Percentiles rank a stretch among this genome's conserved stretches.
These are phyloP conservation scores for Halichondria panicea DNA, from an alignment of 37 sponge, comb jelly and placozoan genomes.

Conservation along the genomic window DNA sequence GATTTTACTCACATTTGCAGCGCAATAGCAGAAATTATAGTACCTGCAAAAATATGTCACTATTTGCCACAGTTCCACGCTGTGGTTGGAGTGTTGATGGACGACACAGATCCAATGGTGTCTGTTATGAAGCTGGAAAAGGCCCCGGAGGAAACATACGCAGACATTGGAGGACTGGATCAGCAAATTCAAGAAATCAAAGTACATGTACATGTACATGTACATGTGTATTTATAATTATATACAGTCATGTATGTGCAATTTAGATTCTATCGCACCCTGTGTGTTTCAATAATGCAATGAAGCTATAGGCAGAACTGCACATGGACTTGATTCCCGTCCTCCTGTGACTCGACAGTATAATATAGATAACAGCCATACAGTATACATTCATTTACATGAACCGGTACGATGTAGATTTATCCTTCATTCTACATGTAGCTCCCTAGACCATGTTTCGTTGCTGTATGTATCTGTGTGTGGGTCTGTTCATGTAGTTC, in stretches of 20 bases:
- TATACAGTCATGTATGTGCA: background rate
- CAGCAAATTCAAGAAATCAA: conserved; percentile 98
- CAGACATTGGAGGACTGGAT: conserved; percentile 97
- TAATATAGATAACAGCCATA: too few relatives aligned
- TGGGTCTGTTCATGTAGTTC: too few relatives aligned
- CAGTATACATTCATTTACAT: too few relatives aligned
- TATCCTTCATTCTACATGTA: too few relatives aligned
- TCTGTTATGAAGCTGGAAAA: conserved; percentile 99
- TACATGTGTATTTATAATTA: background rate
- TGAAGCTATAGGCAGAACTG: background rate
- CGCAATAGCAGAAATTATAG: too few relatives aligned
- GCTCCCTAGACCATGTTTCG: too few relatives aligned
- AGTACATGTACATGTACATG: conserved; percentile 30
- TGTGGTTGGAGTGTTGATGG: conserved; percentile 95
- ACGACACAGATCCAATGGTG: conserved; percentile 99
- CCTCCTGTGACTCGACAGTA: too few relatives aligned
- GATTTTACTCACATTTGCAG: too few relatives aligned
- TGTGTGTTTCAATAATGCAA: background rate
- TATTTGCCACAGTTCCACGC: conserved; percentile 82
- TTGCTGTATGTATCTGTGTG: too few relatives aligned
- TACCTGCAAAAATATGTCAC: background rate
- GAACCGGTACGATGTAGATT: too few relatives aligned
- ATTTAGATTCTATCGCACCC: background rate
- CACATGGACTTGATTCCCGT: too few relatives aligned
- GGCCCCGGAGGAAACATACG: conserved; percentile 97